These are phyloP conservation scores for Caenorhabditis sp. DNA, from an alignment of 2,888 invertebrate species.

Conservation along the genomic window DNA sequence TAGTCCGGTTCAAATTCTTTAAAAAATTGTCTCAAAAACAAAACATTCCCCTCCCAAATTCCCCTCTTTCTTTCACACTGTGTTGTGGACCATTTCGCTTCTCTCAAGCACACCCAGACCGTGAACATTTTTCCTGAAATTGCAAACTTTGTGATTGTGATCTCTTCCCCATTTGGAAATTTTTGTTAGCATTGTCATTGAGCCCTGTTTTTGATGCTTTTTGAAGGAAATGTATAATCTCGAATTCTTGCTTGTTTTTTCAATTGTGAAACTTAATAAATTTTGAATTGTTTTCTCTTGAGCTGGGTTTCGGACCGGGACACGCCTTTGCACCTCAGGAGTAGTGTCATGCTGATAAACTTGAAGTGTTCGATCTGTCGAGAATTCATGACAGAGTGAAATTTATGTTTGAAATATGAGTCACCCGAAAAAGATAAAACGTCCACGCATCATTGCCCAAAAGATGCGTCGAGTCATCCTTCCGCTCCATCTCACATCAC, in stretches of 20 bases:
- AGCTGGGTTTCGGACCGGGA: too few relatives aligned
- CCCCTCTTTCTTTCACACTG: conserved; percentile 18
- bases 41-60: conserved; percentile 11
- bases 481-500: not conserved
- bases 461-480: too few relatives aligned
- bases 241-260: too few relatives aligned
- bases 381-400: too few relatives aligned
- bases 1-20: conserved; percentile 30
- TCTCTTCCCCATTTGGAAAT: too few relatives aligned
- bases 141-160: not conserved
- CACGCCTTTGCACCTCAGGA: not conserved
- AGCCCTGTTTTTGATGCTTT: too few relatives aligned
- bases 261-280: too few relatives aligned
- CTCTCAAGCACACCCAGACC: not conserved
- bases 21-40: not conserved
- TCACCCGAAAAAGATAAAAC: conserved; percentile 28
- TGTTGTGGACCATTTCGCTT: conserved; percentile 39
- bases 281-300: too few relatives aligned
- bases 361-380: too few relatives aligned
- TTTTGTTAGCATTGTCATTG: too few relatives aligned
- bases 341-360: too few relatives aligned
- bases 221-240: too few relatives aligned
- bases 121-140: not conserved
- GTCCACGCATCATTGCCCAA: conserved; percentile 29
- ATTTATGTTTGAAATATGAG: conserved; percentile 23